These are phyloP conservation scores for Nowickia ferox DNA, from an alignment of 2,888 invertebrate species.

Conservation along the genomic window DNA sequence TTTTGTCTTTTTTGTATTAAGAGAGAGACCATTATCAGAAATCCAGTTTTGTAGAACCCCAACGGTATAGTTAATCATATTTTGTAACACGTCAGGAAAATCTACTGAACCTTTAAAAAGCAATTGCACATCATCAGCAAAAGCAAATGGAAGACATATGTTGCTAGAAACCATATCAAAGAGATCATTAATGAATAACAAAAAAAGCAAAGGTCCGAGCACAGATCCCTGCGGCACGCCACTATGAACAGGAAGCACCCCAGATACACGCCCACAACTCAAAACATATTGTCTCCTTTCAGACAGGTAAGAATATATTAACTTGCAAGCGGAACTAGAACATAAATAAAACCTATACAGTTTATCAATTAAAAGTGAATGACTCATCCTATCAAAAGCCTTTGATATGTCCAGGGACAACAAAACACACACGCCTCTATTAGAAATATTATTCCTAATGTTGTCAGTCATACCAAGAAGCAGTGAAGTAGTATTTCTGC, in stretches of 20 bases:
- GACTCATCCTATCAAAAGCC: background rate
- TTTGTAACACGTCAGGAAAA: too few relatives aligned
- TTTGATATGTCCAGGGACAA: background rate
- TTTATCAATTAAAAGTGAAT: background rate
- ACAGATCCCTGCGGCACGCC: background rate
- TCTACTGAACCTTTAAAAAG: background rate
- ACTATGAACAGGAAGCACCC: background rate
- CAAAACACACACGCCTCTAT: background rate
- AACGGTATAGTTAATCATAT: too few relatives aligned
- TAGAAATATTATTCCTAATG: background rate
- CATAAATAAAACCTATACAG: background rate
- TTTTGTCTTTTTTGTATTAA: too few relatives aligned
- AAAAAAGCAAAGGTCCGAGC: background rate
- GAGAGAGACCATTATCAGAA: too few relatives aligned
- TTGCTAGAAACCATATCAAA: background rate
- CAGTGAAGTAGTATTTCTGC: background rate
- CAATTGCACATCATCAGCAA: slow-evolving; percentile 17
- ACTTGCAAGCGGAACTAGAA: too few relatives aligned
- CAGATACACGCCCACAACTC: background rate
- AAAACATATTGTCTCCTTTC: background rate
- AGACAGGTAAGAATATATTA: too few relatives aligned
- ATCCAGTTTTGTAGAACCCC: too few relatives aligned
- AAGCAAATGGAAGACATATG: background rate
- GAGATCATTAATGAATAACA: background rate
- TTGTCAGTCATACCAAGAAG: background rate